phyloP scores from a whole-genome alignment of 2,888 invertebrate genomes.

The Drosophila trichaetosa region DNA sequence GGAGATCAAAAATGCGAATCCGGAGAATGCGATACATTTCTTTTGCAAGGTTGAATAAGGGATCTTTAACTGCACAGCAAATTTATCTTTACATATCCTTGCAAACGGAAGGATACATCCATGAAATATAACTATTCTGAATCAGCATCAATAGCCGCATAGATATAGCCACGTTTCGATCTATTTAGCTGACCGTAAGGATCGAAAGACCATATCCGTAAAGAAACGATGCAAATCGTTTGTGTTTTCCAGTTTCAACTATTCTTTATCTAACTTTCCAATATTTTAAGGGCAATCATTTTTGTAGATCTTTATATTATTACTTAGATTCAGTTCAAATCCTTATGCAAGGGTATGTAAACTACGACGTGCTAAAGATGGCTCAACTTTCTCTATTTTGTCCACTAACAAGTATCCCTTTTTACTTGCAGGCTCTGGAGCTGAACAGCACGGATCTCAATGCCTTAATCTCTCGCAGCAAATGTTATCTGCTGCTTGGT shows the following conservation, averaged over 20 bases:
- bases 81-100: too few relatives aligned
- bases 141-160: background rate
- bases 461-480: conserved; percentile 94
- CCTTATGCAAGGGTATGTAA: background rate
- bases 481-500: conserved; percentile 94
- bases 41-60: conserved; percentile 89
- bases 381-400: rapidly evolving
- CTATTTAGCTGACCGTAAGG: background rate
- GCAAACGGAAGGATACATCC: background rate
- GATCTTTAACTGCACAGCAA: background rate
- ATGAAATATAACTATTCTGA: background rate
- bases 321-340: background rate
- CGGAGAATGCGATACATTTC: conserved; percentile 90
- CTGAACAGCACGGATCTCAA: conserved; percentile 93
- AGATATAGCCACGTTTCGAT: background rate
- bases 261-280: background rate
- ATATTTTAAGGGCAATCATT: background rate
- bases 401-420: background rate
- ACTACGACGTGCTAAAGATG: background rate
- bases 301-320: background rate
- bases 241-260: too few relatives aligned
- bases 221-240: background rate
- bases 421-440: conserved; percentile 91
- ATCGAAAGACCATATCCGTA: background rate
- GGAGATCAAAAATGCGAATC: conserved; percentile 91